Base-by-base conservation (phyloP, 2,888 invertebrate genomes). In the Lypha dubia region DNA sequence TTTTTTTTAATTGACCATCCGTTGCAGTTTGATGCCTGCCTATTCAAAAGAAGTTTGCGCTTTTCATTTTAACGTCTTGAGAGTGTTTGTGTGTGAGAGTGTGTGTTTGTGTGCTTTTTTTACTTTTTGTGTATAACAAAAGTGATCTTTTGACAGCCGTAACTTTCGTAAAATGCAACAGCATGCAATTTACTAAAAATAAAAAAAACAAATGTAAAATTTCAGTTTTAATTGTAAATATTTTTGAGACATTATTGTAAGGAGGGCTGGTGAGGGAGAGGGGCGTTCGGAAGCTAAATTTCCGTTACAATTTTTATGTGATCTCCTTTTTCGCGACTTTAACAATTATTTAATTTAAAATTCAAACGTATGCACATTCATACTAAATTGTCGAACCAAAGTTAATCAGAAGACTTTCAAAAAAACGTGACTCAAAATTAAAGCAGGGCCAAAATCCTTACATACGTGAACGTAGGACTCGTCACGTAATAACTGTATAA, bases 81-180 rank as follows among this genome's bases (percentile, higher is more conserved):
- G 7, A 28, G 28, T 49, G 20, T 41, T 38, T n/a, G 20, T 38
- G 1, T 53, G 51, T 17, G 5, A 2, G 35, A 8, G 20, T 22
- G 35, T 67, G 32, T 20, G 13, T 13, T 35, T 53, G 51, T 68
- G 15, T 24, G 22, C 3, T 5, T 35, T 11, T 8, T 28, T 28
- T 5, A 20, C 3, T 63, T 11, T 4, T 41, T 32, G 35, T 49
- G 13, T 35, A 7, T 7, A 49, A 62, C 24, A 73, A 56, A 70
- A 67, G 46, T 68, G 77, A 79, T 83, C 83, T 79, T 70, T 79
- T 63, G 79, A 83, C 79, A 83, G 74, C 20, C 74, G 62, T 68
- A 77, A 53, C 83, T 70, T 49, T 70, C 58, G 63, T 32, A 24
- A 73, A 67, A 73, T 83, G 13, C 60, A 56, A 67, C 44, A 38